Base-by-base conservation (phyloP, 2,113 vertebrate genomes). In the Ageneiosus marmoratus region DNA sequence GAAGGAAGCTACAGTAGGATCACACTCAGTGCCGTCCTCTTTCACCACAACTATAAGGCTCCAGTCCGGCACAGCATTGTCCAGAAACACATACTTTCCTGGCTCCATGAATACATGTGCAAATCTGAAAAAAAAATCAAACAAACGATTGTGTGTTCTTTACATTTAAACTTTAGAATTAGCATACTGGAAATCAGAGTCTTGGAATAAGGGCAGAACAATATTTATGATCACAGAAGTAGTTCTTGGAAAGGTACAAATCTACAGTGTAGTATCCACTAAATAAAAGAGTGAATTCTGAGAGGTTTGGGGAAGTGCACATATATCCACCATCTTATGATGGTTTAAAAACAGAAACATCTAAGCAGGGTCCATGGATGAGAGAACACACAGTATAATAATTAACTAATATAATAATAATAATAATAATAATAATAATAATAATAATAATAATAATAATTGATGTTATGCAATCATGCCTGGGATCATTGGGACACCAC, bases 31-130 rank as follows among this genome's bases (percentile, higher is more conserved):
- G 3, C 92, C 92, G 1, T 91, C 89, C 67, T 94, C 81, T 6
- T 92, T 96, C 73, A 98, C 95, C 80, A 94, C 93, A 82, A 97
- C 96, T 8, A 97, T 91, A 1, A 95, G 60, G 24, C 94, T 93
- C 89, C 87, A 92, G 3, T 97, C 94, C 1, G 94, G 90, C 11
- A 93, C 13, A 0, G 88, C 92, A 0, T 90, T 97, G 87, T 98
- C 97, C 83, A 89, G 86, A 87, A 99, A 96, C 50, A 96, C 95
- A 0, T 96, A 99, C 0, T 94, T 97, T 18, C 97, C 97, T 0
- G 93, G 88, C 34, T 96, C 95, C 53, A 94, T 90, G 88, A 98
- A 99, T 88, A 94, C 92, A 34, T 98, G 96, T 9, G 95, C 96
- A 92, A 99, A 99, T 91, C 97, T 99, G 81, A 10, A 9, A 53